phyloP scores from a whole-genome alignment of 2,888 invertebrate genomes.

The Stenoptilia bipunctidactyla region DNA sequence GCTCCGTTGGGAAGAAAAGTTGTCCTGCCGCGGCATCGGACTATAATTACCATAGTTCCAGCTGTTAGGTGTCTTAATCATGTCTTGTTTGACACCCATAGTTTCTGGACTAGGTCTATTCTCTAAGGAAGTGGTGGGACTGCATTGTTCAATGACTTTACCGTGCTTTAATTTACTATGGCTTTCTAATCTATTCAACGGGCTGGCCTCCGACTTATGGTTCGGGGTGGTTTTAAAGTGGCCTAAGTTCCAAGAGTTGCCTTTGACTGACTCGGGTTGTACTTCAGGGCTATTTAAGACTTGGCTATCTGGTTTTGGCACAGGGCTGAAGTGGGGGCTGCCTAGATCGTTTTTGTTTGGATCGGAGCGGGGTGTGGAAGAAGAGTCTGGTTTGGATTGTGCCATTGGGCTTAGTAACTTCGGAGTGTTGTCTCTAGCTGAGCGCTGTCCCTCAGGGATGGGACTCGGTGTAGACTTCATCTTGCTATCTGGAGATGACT shows the following conservation, averaged over 20 bases:
- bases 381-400: slow-evolving; percentile 54
- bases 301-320: slow-evolving; percentile 59
- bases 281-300: slow-evolving; percentile 57
- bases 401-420: slow-evolving; percentile 50
- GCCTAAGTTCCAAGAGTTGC: slow-evolving; percentile 49
- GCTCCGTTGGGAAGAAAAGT: slow-evolving; percentile 57
- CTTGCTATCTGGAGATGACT: slow-evolving; percentile 40
- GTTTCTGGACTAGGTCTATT: slow-evolving; percentile 60
- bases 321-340: slow-evolving; percentile 57
- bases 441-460: slow-evolving; percentile 28
- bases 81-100: slow-evolving; percentile 40
- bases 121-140: slow-evolving; percentile 58
- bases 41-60: slow-evolving; percentile 61
- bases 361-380: slow-evolving; percentile 54
- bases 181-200: slow-evolving; percentile 51
- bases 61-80: slow-evolving; percentile 46
- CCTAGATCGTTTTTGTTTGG: slow-evolving; percentile 39
- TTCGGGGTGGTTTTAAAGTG: slow-evolving; percentile 57
- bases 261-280: slow-evolving; percentile 39
- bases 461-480: slow-evolving; percentile 23
- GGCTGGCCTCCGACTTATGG: slow-evolving; percentile 60
- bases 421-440: slow-evolving; percentile 33
- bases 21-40: slow-evolving; percentile 59
- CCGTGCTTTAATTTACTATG: slow-evolving; percentile 50
- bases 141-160: slow-evolving; percentile 57